Evolutionary conservation across 1,140 invertebrate species (phyloP).

Genomic region (Anoplophora glabripennis): DNA sequence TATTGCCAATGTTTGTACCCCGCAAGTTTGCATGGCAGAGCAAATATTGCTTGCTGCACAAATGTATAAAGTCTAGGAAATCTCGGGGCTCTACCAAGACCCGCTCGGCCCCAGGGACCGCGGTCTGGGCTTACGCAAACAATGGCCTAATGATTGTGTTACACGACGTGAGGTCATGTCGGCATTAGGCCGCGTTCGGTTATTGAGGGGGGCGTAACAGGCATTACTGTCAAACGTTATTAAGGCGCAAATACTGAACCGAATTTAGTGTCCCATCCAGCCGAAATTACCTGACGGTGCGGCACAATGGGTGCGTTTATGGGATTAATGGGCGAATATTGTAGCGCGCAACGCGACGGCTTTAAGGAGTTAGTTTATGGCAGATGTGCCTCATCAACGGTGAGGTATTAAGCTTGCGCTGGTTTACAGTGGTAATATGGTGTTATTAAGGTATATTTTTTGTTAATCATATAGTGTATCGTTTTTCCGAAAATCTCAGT

Average conservation of each 20-base stretch:
- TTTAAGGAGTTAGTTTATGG: neutral
- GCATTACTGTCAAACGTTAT: slow-evolving; percentile 33
- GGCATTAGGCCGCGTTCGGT: slow-evolving; percentile 33
- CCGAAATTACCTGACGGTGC: slow-evolving; percentile 26
- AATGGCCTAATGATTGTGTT: slow-evolving; percentile 33
- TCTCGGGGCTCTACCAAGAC: neutral
- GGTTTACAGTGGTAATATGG: no score
- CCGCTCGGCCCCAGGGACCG: neutral
- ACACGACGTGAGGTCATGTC: slow-evolving; percentile 32
- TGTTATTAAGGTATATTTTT: no score
- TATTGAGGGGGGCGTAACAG: slow-evolving; percentile 20
- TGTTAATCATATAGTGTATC: no score
- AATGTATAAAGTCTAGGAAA: no score
- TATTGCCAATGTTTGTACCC: no score
- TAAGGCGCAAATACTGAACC: slow-evolving; percentile 25
- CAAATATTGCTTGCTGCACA: no score
- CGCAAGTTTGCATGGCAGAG: no score
- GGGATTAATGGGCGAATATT: slow-evolving; percentile 22
- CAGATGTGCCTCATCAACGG: neutral
- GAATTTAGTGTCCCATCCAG: slow-evolving; percentile 18
- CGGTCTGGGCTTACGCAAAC: slow-evolving; percentile 23
- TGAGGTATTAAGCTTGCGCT: no score
- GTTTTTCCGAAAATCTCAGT: no score
- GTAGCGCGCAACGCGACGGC: neutral
- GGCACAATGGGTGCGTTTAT: slow-evolving; percentile 28